Evolutionary conservation across 2,888 invertebrate species (phyloP).

Genomic region (Rhopalosiphum nymphaeae): DNA sequence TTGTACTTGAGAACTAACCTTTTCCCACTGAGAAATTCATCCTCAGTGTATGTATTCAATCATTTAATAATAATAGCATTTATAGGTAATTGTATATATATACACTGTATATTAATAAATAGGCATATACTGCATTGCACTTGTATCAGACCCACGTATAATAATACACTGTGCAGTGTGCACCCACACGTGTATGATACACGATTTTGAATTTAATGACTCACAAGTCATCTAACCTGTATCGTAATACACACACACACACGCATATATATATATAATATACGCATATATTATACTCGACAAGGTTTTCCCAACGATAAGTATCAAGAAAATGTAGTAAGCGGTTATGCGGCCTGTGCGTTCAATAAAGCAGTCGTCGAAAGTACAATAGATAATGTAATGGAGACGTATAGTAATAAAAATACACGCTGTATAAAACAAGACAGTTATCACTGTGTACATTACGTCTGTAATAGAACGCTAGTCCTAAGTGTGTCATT

Average conservation of each 20-base stretch:
- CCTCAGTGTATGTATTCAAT: not conserved
- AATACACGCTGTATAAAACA: not conserved
- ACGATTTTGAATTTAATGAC: slow-evolving; percentile 34
- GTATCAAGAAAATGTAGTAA: slow-evolving; percentile 34
- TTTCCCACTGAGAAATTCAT: not conserved
- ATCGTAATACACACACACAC: not conserved
- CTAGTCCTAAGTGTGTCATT: not conserved
- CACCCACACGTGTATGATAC: not conserved
- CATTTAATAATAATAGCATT: not conserved
- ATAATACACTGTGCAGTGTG: not conserved
- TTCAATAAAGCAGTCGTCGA: not conserved
- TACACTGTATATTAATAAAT: not conserved
- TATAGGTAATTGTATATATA: not conserved
- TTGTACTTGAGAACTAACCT: not conserved
- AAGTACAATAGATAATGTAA: not conserved
- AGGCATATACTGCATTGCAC: not conserved
- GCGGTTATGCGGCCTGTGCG: not conserved
- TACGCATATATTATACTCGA: not conserved
- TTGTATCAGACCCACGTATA: not conserved
- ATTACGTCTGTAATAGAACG: not conserved
- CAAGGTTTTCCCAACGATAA: slow-evolving; percentile 18
- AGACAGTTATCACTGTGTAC: not conserved
- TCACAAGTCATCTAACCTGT: slow-evolving; percentile 1
- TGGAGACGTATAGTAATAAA: not conserved
- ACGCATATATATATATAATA: not conserved